Percentiles rank a stretch among this genome's conserved stretches.
phyloP scores from a whole-genome alignment of 1,140 invertebrate species.

The Metopolophium dirhodum region DNA sequence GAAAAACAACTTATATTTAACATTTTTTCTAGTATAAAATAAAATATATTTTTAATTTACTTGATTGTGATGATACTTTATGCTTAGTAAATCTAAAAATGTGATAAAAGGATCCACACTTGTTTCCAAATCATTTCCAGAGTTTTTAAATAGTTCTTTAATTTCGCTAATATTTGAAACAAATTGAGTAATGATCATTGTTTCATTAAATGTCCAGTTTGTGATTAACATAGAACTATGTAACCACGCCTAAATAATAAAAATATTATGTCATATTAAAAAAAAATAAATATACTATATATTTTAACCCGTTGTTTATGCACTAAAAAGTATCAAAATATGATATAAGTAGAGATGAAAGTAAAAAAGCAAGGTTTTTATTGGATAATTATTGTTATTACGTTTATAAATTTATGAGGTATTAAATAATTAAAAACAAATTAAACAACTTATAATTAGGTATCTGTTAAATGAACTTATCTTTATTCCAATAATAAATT shows the following conservation, averaged over 20 bases:
- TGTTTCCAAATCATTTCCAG: constrained; percentile 45
- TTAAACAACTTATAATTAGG: no score
- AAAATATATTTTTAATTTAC: constrained; percentile 4
- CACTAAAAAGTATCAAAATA: no score
- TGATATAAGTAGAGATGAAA: no score
- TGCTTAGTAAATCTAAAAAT: constrained; percentile 33
- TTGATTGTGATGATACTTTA: constrained; percentile 43
- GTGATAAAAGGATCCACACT: constrained; percentile 53
- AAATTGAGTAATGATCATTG: constrained; percentile 40
- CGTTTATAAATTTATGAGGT: no score
- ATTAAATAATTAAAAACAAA: no score
- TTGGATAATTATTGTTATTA: not conserved
- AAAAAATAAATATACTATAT: no score
- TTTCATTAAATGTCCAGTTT: constrained; percentile 45
- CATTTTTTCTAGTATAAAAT: not conserved
- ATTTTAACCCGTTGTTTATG: no score
- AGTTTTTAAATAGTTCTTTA: constrained; percentile 24
- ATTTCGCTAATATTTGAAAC: constrained; percentile 51
- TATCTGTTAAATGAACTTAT: no score
- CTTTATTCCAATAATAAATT: no score
- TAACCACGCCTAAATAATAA: constrained; percentile 49
- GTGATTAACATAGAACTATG: constrained; percentile 53
- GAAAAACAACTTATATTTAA: not conserved
- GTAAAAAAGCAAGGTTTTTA: not conserved
- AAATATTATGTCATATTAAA: not conserved